Conservation (phyloP, 2,888 invertebrate genomes). For the Melinopterus prodromus region DNA sequence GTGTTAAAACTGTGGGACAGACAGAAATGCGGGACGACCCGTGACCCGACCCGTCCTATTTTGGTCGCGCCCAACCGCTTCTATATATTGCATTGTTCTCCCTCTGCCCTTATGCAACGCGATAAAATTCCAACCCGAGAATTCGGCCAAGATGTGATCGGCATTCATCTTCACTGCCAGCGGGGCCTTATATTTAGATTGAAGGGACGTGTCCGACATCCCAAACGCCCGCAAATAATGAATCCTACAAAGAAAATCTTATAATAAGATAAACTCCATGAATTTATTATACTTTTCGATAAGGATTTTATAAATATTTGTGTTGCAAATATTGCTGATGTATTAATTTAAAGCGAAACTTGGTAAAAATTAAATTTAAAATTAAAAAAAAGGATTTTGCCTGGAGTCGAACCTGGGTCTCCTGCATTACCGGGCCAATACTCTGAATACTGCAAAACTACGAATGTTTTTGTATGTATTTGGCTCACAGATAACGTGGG, state of each 20-base stretch:
- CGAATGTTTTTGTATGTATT: no score
- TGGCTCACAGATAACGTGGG: no score
- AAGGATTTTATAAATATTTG: no score
- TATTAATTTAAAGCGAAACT: no score
- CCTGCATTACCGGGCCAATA: no score
- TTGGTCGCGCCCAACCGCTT: not conserved
- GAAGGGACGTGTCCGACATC: constrained; percentile 50
- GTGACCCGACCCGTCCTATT: not conserved
- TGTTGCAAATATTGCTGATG: no score
- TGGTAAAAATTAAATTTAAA: no score
- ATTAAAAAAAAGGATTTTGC: no score
- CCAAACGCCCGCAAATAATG: constrained; percentile 44
- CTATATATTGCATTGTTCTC: not conserved
- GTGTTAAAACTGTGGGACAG: not conserved
- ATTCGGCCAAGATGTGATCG: constrained; percentile 29
- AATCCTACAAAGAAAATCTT: not conserved
- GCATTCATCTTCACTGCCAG: constrained; percentile 50
- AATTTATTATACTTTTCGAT: no score
- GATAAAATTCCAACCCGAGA: not conserved
- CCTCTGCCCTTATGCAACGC: not conserved
- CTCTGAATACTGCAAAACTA: no score
- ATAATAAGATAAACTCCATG: not conserved
- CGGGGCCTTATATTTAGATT: constrained; percentile 50
- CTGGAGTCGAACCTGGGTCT: no score
- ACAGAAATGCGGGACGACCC: not conserved